phyloP scores from a whole-genome alignment of 2,888 invertebrate species.

The Tupiocoris notatus region DNA sequence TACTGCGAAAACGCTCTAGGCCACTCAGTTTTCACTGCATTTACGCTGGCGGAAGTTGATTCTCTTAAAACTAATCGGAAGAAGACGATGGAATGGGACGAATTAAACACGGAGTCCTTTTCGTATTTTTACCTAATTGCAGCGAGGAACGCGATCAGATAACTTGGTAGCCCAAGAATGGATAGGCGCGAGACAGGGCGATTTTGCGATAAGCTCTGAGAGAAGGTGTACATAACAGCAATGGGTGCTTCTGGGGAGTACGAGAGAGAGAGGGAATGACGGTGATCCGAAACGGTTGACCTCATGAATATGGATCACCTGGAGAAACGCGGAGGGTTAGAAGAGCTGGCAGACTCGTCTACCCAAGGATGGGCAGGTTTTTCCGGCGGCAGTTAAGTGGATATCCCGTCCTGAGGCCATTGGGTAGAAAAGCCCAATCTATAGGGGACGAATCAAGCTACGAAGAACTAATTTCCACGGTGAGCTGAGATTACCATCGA shows the following conservation, averaged over 20 bases:
- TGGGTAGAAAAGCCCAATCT: background rate
- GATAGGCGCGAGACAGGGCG: background rate
- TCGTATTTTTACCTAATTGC: slow-evolving; percentile 37
- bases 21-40: too few relatives aligned
- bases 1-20: too few relatives aligned
- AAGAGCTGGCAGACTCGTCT: too few relatives aligned
- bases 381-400: background rate
- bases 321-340: too few relatives aligned
- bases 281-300: background rate
- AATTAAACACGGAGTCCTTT: background rate
- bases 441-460: background rate
- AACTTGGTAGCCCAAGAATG: background rate
- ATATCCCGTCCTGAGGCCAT: too few relatives aligned
- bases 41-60: too few relatives aligned
- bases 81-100: background rate
- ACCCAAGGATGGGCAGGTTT: background rate
- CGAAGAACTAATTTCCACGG: background rate
- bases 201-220: background rate
- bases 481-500: background rate
- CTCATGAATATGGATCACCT: background rate
- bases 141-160: slow-evolving; percentile 29
- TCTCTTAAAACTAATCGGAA: background rate
- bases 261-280: background rate
- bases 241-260: too few relatives aligned
- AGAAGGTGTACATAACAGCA: too few relatives aligned